These are phyloP conservation scores for Pipra filicauda DNA, from an alignment of 2,113 vertebrate species.

Conservation along the genomic window DNA sequence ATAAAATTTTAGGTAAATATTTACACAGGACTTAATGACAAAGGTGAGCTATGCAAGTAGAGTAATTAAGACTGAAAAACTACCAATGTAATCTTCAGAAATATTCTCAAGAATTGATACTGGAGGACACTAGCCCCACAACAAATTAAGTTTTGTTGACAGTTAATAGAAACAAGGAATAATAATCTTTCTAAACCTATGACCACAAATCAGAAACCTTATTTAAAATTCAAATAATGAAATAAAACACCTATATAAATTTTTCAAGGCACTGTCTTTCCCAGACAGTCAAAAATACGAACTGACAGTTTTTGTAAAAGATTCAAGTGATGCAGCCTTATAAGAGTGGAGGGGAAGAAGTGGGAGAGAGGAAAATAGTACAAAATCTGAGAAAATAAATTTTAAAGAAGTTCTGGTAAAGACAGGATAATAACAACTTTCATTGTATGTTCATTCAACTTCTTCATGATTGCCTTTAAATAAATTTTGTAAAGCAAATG, in stretches of 20 bases:
- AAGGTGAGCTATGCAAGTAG: background rate
- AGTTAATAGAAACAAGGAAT: background rate
- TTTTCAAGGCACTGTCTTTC: background rate
- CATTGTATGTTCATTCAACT: background rate
- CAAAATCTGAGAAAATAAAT: background rate
- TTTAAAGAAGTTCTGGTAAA: background rate
- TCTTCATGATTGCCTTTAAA: background rate
- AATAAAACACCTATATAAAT: background rate
- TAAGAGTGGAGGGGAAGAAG: background rate
- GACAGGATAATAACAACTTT: background rate
- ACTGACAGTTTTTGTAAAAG: background rate
- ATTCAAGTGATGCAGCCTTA: background rate
- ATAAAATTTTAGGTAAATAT: background rate
- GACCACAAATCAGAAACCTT: background rate
- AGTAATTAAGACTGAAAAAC: background rate
- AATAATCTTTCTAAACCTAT: background rate
- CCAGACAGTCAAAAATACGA: background rate
- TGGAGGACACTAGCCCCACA: background rate
- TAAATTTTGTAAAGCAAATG: background rate
- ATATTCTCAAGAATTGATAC: background rate
- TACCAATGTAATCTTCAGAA: background rate
- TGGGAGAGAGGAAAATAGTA: background rate
- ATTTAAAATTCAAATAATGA: background rate
- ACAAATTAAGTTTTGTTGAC: background rate
- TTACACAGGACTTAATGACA: background rate